Conservation (phyloP, 92 coral and sea anemone genomes). For the Micromussa lordhowensis region DNA sequence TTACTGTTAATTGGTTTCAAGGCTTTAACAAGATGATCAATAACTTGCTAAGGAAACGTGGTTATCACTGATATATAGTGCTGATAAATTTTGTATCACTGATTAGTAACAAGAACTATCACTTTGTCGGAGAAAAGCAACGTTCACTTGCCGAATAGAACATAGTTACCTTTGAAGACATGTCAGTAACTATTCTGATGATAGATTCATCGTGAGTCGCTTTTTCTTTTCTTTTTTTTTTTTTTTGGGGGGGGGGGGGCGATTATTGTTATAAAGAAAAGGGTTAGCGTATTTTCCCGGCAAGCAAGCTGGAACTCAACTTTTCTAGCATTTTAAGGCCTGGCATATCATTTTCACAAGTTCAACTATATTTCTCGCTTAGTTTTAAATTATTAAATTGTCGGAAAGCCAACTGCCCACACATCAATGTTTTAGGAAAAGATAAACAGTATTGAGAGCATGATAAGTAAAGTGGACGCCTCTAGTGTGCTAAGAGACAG, state of each 20-base stretch:
- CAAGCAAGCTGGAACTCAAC: background rate
- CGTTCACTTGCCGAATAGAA: background rate
- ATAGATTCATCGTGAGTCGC: background rate
- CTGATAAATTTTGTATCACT: constrained; percentile 17
- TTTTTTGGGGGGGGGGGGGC: background rate
- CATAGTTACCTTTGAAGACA: background rate
- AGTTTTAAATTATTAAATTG: background rate
- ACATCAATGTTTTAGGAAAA: background rate
- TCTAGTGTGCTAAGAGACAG: background rate
- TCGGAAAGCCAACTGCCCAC: background rate
- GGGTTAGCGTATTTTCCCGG: background rate
- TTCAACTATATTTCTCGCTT: background rate
- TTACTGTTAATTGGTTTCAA: constrained; percentile 29
- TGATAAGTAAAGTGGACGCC: background rate
- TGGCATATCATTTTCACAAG: background rate
- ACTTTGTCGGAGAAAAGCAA: background rate
- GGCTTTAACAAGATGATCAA: constrained; percentile 36
- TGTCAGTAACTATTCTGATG: background rate
- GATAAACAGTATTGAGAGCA: too few species aligned
- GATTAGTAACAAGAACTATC: background rate
- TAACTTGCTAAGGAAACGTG: constrained; percentile 22
- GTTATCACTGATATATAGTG: background rate
- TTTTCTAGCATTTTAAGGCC: background rate
- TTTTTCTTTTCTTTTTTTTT: too few species aligned
- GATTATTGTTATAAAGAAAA: background rate